phyloP scores from a whole-genome alignment of 2,113 vertebrate genomes.

The Nipponia nippon region DNA sequence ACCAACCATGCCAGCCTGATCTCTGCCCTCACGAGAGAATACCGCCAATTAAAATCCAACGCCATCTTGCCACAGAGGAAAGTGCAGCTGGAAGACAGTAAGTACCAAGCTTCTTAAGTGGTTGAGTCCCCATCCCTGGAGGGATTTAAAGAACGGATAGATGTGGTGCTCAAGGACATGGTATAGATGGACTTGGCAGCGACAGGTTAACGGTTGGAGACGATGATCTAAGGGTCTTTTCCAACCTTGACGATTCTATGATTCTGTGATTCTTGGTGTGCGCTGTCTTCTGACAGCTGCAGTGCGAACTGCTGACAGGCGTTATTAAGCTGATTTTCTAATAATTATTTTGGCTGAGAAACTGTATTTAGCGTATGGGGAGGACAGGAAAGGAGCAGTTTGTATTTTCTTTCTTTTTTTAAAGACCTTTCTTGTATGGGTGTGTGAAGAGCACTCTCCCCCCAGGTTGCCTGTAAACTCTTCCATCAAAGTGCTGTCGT shows the following conservation, averaged over 20 bases:
- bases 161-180: too few relatives aligned
- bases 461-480: not conserved
- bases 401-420: not conserved
- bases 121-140: too few relatives aligned
- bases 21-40: constrained; percentile 87
- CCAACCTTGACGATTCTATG: too few relatives aligned
- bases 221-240: too few relatives aligned
- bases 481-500: not conserved
- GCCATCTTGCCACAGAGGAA: constrained; percentile 80
- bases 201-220: too few relatives aligned
- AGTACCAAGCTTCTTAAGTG: constrained; percentile 45
- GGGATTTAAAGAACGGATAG: too few relatives aligned
- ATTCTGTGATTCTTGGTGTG: not conserved
- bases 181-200: too few relatives aligned
- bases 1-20: constrained; percentile 87
- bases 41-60: constrained; percentile 81
- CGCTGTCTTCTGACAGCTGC: not conserved
- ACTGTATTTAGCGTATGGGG: rapidly evolving
- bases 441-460: not conserved
- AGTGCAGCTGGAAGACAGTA: constrained; percentile 82
- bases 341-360: not conserved
- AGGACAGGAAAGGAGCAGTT: not conserved
- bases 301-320: not conserved
- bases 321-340: not conserved
- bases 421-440: not conserved